Evolutionary conservation across 2,797 vertebrate species (phyloP).

Genomic region (Oreochromis grahami): DNA sequence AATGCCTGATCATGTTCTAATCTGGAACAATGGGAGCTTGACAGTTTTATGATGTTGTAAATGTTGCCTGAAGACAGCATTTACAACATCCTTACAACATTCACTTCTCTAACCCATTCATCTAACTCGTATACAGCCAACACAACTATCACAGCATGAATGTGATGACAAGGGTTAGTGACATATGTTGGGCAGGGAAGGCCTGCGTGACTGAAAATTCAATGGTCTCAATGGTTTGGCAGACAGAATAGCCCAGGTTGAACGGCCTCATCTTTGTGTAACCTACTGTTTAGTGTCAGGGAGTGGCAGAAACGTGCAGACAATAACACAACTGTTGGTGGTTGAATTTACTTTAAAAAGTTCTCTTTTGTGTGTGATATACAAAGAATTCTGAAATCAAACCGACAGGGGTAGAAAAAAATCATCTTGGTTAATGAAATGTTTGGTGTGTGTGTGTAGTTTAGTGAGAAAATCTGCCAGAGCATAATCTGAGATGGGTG

Average conservation of each 20-base stretch:
- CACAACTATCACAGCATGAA: neutral
- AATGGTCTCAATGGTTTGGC: neutral
- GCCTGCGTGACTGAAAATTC: neutral
- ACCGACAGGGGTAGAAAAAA: neutral
- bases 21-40: neutral
- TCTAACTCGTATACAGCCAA: neutral
- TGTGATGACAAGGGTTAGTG: neutral
- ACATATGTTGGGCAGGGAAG: neutral
- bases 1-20: neutral
- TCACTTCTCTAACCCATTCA: neutral
- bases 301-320: neutral
- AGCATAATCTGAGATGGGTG: neutral
- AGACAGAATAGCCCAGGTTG: neutral
- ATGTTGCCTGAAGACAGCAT: neutral
- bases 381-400: neutral
- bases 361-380: neutral
- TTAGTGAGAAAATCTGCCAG: neutral
- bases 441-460: neutral
- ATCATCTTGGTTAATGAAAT: fast-evolving
- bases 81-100: neutral
- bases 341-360: neutral
- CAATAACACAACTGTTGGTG: neutral
- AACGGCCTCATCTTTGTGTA: neutral
- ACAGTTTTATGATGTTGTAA: neutral
- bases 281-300: neutral